Percentiles rank a stretch among this genome's conserved stretches.
Evolutionary conservation across 2,797 vertebrate species (phyloP).

Genomic region (Gallirallus australis): DNA sequence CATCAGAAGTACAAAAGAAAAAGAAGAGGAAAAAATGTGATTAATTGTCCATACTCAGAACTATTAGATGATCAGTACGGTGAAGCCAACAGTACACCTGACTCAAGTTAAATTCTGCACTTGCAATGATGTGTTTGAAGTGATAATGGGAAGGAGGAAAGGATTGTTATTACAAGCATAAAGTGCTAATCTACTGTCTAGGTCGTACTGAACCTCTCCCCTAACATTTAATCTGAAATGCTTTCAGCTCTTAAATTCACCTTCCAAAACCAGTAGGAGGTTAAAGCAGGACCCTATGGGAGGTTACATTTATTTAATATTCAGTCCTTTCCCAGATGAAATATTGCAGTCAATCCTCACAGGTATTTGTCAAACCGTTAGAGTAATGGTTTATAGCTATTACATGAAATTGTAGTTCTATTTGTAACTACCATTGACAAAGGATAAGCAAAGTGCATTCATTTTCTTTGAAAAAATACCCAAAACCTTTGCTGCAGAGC

Average conservation of each 20-base stretch:
- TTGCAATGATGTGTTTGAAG: constrained; percentile 68
- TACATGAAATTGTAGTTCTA: constrained; percentile 81
- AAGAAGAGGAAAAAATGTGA: background rate
- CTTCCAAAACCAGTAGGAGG: constrained; percentile 79
- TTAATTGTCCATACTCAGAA: constrained; percentile 56
- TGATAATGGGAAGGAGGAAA: constrained; percentile 73
- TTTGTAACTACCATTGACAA: constrained; percentile 79
- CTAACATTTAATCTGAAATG: constrained; percentile 79
- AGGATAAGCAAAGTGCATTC: constrained; percentile 81
- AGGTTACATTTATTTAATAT: constrained; percentile 85
- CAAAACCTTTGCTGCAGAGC: constrained; percentile 57
- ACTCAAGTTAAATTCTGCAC: constrained; percentile 70
- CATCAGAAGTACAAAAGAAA: background rate
- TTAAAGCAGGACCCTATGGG: constrained; percentile 79
- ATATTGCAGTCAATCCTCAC: constrained; percentile 79
- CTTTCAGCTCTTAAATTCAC: constrained; percentile 81
- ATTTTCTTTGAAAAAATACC: constrained; percentile 77
- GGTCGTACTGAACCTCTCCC: constrained; percentile 71
- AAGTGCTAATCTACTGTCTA: constrained; percentile 75
- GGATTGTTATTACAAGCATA: constrained; percentile 72
- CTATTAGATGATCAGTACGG: constrained; percentile 15
- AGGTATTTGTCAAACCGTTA: constrained; percentile 84
- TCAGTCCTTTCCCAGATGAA: constrained; percentile 80
- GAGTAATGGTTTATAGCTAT: constrained; percentile 82
- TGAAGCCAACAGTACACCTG: constrained; percentile 21